These are phyloP conservation scores for Propithecus coquereli DNA, from an alignment of 2,113 vertebrate species.

Conservation along the genomic window DNA sequence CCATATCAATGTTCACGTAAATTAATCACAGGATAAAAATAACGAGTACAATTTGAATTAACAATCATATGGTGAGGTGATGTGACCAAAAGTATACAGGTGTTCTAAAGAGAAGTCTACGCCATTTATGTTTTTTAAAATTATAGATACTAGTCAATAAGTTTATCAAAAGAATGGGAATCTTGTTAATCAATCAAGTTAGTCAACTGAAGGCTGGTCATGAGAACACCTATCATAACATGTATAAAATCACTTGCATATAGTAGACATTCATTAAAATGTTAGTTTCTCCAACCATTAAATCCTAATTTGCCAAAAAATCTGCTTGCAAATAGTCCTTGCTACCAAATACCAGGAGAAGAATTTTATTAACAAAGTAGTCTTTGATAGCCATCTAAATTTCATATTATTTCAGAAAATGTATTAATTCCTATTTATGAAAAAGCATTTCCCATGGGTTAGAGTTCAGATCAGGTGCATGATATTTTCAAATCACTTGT, in stretches of 20 bases:
- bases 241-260: neutral
- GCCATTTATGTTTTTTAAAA: neutral
- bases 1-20: neutral
- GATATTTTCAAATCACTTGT: conserved; percentile 62
- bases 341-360: neutral
- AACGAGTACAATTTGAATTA: neutral
- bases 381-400: conserved; percentile 33
- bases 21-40: conserved; percentile 1
- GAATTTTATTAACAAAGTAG: conserved; percentile 48
- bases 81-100: neutral
- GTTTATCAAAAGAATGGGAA: neutral
- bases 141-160: neutral
- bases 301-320: conserved; percentile 23
- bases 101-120: neutral
- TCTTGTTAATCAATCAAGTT: neutral
- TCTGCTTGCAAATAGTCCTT: neutral
- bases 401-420: conserved; percentile 56
- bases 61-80: neutral
- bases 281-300: conserved; percentile 18
- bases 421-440: conserved; percentile 46
- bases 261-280: neutral
- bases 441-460: conserved; percentile 56
- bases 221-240: neutral
- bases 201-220: neutral
- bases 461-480: conserved; percentile 53